Evolutionary conservation across 2,888 invertebrate species (phyloP).

Genomic region (Ochropacha duplaris): DNA sequence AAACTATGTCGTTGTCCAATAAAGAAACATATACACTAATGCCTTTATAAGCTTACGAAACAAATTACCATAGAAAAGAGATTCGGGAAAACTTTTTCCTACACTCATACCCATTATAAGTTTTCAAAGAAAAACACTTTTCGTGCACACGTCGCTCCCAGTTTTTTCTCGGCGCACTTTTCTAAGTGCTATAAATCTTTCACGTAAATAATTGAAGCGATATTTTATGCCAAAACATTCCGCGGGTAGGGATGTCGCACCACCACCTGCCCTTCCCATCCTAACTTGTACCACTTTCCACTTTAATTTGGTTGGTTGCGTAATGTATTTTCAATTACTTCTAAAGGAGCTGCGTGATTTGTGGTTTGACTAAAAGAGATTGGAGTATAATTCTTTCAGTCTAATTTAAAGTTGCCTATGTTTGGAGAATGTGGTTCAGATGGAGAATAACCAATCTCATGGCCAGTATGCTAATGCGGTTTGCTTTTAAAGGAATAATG

Average conservation of each 20-base stretch:
- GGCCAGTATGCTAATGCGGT: background rate
- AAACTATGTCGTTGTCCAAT: conserved; percentile 29
- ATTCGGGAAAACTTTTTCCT: conserved; percentile 74
- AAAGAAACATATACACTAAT: conserved; percentile 58
- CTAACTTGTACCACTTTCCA: conserved; percentile 81
- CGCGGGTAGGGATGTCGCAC: conserved; percentile 73
- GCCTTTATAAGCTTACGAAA: conserved; percentile 75
- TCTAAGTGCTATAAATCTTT: conserved; percentile 82
- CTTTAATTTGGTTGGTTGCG: conserved; percentile 83
- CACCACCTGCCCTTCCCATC: conserved; percentile 76
- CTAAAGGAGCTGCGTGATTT: conserved; percentile 77
- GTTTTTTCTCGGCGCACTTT: conserved; percentile 82
- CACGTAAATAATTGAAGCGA: conserved; percentile 84
- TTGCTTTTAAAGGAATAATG: background rate
- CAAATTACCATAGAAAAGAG: conserved; percentile 83
- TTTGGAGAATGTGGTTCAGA: conserved; percentile 13
- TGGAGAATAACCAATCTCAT: background rate
- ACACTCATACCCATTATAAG: conserved; percentile 82
- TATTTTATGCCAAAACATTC: conserved; percentile 84
- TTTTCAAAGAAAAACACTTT: conserved; percentile 82
- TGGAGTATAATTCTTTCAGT: conserved; percentile 70
- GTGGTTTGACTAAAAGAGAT: conserved; percentile 73
- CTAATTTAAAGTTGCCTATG: conserved; percentile 68
- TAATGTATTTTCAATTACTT: conserved; percentile 83
- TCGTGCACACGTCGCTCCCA: conserved; percentile 80